Percentiles rank a stretch among this genome's conserved stretches.
These are phyloP conservation scores for Austrolebias charrua DNA, from an alignment of 2,797 vertebrate genomes.

Conservation along the genomic window DNA sequence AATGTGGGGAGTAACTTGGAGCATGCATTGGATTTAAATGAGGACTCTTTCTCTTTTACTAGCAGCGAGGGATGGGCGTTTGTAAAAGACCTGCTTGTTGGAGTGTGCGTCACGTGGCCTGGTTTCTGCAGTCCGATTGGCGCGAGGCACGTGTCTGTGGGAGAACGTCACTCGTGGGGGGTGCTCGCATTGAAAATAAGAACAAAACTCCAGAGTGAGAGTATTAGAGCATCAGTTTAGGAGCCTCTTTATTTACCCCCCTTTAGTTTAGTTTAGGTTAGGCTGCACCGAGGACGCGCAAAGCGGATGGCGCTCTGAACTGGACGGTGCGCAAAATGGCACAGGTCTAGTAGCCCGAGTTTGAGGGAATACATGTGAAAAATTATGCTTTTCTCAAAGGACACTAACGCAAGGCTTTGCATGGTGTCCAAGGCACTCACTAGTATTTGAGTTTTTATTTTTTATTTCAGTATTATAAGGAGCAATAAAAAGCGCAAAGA, in stretches of 20 bases:
- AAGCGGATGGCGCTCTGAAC: conserved; percentile 67
- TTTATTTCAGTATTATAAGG: conserved; percentile 53
- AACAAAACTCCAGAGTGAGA: conserved; percentile 97
- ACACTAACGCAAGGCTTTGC: conserved; percentile 75
- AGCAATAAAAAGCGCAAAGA: conserved; percentile 80
- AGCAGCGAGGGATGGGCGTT: conserved; percentile 77
- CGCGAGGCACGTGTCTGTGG: conserved; percentile 95
- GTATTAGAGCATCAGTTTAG: conserved; percentile 92
- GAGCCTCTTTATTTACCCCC: conserved; percentile 83
- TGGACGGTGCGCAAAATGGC: conserved; percentile 74
- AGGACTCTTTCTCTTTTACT: conserved; percentile 83
- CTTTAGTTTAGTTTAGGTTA: conserved; percentile 79
- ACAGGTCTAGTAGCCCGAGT: conserved; percentile 67
- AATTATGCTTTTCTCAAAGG: conserved; percentile 83
- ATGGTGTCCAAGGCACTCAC: conserved; percentile 71
- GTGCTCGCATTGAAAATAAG: conserved; percentile 97
- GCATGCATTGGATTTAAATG: conserved; percentile 65
- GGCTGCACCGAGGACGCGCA: conserved; percentile 64
- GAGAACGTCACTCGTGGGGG: conserved; percentile 94
- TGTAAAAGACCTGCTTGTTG: conserved; percentile 82
- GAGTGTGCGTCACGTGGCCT: conserved; percentile 85
- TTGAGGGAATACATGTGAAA: conserved; percentile 72
- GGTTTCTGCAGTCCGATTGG: conserved; percentile 82
- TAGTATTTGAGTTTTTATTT: conserved; percentile 60
- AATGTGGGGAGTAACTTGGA: conserved; percentile 52